Percentiles rank a stretch among this genome's conserved stretches.
Conservation (phyloP, 2,113 vertebrate species). For the Urocolius indicus region DNA sequence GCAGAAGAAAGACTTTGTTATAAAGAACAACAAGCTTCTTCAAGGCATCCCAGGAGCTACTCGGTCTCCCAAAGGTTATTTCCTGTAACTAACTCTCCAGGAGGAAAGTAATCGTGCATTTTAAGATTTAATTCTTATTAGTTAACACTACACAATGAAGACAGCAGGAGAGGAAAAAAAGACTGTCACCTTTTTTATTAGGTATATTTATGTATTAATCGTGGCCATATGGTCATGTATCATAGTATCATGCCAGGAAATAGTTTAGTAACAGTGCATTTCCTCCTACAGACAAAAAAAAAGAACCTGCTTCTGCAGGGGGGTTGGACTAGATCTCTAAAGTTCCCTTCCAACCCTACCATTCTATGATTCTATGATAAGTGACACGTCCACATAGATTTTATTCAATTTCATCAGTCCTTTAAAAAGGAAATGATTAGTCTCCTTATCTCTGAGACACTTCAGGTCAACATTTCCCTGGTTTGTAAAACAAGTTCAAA, state of each 20-base stretch:
- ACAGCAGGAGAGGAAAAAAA: rapidly evolving
- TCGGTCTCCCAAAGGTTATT: background rate
- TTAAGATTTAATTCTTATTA: background rate
- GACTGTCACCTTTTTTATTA: background rate
- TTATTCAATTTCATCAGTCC: background rate
- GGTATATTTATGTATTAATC: background rate
- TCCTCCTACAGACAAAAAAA: background rate
- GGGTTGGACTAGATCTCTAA: no score
- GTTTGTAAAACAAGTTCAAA: background rate
- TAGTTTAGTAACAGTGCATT: background rate
- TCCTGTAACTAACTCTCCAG: background rate
- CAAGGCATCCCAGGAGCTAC: background rate
- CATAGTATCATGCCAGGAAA: background rate
- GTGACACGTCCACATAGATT: background rate
- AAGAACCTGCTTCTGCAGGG: no score
- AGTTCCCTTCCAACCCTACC: no score
- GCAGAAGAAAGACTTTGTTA: background rate
- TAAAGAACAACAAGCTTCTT: background rate
- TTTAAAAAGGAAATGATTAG: background rate
- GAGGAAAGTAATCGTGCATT: background rate
- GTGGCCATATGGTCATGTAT: background rate
- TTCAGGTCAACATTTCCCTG: background rate
- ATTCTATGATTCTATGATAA: no score
- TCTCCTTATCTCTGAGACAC: background rate
- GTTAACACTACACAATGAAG: background rate